Evolutionary conservation across 2,797 vertebrate genomes (phyloP).

Genomic region (Scleropages formosus): DNA sequence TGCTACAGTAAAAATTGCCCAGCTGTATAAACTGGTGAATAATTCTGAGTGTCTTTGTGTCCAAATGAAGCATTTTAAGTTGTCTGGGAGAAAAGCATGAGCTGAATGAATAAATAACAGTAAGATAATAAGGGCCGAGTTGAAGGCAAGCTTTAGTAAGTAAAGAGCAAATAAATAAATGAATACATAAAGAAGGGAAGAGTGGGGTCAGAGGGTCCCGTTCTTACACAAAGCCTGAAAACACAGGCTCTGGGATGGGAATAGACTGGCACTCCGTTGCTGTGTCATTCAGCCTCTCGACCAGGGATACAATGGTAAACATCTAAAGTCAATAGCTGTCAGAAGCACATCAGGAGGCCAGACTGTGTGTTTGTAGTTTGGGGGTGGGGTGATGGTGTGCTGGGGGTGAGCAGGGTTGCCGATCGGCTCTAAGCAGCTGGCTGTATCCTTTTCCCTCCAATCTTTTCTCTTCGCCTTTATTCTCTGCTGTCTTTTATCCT

Average conservation of each 20-base stretch:
- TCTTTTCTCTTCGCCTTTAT: conserved; percentile 9
- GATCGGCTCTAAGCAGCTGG: conserved; percentile 38
- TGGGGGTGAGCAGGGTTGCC: background rate
- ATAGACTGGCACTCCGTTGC: conserved; percentile 15
- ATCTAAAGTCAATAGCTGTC: conserved; percentile 63
- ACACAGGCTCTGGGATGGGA: conserved; percentile 17
- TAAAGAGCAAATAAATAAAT: conserved; percentile 11
- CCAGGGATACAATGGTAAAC: conserved; percentile 54
- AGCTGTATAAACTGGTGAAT: no score
- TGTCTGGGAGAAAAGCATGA: no score
- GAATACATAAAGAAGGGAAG: background rate
- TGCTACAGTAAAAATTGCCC: no score
- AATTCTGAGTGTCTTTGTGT: no score
- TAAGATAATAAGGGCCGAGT: background rate
- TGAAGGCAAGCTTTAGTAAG: background rate
- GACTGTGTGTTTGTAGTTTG: conserved; percentile 39
- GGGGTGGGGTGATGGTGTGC: background rate
- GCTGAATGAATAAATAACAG: no score
- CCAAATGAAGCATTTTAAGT: no score
- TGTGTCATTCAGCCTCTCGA: conserved; percentile 49
- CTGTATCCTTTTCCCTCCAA: background rate
- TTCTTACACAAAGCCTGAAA: conserved; percentile 12
- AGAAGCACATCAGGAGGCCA: conserved; percentile 45
- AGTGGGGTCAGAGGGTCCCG: background rate
- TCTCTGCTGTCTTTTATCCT: conserved; percentile 1